These are phyloP conservation scores for Synergus umbraculus DNA, from an alignment of 2,888 invertebrate genomes.

Conservation along the genomic window DNA sequence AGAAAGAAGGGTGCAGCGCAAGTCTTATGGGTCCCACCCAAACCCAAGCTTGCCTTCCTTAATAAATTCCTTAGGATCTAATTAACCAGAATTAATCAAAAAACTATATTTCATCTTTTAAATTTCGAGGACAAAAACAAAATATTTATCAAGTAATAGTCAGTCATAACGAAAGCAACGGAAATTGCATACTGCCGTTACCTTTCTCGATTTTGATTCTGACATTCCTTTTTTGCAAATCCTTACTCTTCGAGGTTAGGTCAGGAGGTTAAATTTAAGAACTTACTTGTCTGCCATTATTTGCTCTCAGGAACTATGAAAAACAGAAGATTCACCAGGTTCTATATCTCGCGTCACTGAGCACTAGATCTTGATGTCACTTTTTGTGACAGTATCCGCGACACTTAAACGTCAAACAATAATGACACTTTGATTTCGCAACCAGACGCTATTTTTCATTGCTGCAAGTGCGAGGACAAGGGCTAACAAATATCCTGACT, in stretches of 20 bases:
- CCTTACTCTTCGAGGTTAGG: neutral
- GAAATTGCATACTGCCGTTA: neutral
- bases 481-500: slow-evolving; percentile 14
- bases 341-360: slow-evolving; percentile 35
- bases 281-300: slow-evolving; percentile 67
- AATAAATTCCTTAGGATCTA: slow-evolving; percentile 43
- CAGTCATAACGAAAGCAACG: neutral
- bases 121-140: neutral
- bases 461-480: slow-evolving; percentile 57
- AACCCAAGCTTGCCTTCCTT: slow-evolving; percentile 38
- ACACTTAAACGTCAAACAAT: slow-evolving; percentile 44
- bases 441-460: slow-evolving; percentile 61
- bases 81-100: slow-evolving; percentile 50
- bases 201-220: neutral
- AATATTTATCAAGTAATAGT: neutral
- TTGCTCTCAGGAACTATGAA: slow-evolving; percentile 9
- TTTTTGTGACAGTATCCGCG: slow-evolving; percentile 57
- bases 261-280: slow-evolving; percentile 19
- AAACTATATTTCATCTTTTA: neutral
- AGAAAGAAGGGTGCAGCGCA: slow-evolving; percentile 43
- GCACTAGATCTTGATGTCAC: slow-evolving; percentile 9
- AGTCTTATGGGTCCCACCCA: slow-evolving; percentile 39
- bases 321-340: slow-evolving; percentile 27
- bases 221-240: neutral
- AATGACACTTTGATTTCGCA: slow-evolving; percentile 65